phyloP scores from a whole-genome alignment of 2,888 invertebrate species.

The Tipula unca region DNA sequence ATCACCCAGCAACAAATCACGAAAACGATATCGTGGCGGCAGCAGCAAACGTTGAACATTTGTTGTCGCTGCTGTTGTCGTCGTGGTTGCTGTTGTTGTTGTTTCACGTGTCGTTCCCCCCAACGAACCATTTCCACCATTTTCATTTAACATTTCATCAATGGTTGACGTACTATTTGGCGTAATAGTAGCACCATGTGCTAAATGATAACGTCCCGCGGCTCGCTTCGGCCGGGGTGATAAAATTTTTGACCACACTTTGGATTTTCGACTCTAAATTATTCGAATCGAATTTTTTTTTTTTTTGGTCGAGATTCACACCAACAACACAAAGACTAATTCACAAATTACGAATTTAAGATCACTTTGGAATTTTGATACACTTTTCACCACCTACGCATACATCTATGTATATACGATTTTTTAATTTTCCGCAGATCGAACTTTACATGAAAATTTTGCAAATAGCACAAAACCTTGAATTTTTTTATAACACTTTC shows the following conservation, averaged over 20 bases:
- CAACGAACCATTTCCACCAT: neutral
- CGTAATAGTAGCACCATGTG: conserved; percentile 28
- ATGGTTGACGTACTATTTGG: conserved; percentile 31
- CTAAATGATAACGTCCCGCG: conserved; percentile 39
- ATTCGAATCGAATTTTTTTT: neutral
- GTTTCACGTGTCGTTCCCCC: neutral
- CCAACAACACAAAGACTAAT: neutral
- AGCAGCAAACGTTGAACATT: neutral
- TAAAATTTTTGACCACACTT: conserved; percentile 41
- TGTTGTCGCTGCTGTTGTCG: neutral
- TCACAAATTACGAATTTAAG: neutral
- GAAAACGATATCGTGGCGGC: conserved; percentile 58
- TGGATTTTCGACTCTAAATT: conserved; percentile 26
- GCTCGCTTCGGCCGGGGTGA: conserved; percentile 43
- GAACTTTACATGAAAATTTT: too few species aligned
- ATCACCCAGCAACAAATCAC: conserved; percentile 69
- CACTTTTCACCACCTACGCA: neutral
- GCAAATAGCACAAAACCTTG: neutral
- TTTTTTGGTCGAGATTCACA: neutral
- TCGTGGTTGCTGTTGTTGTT: neutral
- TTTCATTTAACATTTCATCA: conserved; percentile 9
- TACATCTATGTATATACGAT: neutral
- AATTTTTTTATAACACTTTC: neutral
- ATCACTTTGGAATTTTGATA: neutral
- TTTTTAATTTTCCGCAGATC: neutral